Base-by-base conservation (phyloP, 2,888 invertebrate species). In the Lasioglossum malachurum region DNA sequence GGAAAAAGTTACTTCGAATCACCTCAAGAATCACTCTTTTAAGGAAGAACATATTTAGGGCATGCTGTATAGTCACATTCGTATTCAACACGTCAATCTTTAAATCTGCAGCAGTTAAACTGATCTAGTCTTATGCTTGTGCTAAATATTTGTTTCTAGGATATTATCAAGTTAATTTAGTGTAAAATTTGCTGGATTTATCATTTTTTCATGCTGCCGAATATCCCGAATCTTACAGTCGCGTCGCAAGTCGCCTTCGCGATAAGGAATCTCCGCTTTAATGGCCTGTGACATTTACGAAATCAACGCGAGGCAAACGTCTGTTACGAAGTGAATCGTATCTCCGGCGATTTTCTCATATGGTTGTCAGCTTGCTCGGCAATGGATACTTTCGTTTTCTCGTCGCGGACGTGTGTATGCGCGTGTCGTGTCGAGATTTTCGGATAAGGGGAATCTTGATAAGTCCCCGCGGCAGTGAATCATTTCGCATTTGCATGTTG, bases 211-310 rank as follows among this genome's bases (percentile, higher is more conserved):
- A 10, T 49, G 19, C 35, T 23, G 38, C 16, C 35, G 35, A 78
- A 71, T 57, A 84, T 80, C 74, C 67, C 16, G 35, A 64, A 81
- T 78, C 71, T 78, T 38, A 41, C 23, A 23, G 67, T n/a, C 14
- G 23, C 44, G 4, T 44, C 46, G 31, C 31, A 41, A 73, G 35
- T n/a, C 57, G 19, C 12, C 64, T 7, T 53, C 76, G 67, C 73
- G 86, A 86, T 80, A 85, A 78, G 71, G 60, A 69, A 80, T 87
- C 83, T 71, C 60, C 76, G 57, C 69, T 60, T 81, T 84, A 87
- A 87, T 76, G 78, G 80, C 67, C 77, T 71, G 73, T 83, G 86
- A 86, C 78, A 87, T 87, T 86, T 87, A 69, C 85, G 83, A 87
- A 80, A 86, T 72, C 78, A 57, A 78, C 57, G 72, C 71, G 77